These are phyloP conservation scores for Pammene fasciana DNA, from an alignment of 2,888 invertebrate species.

Conservation along the genomic window DNA sequence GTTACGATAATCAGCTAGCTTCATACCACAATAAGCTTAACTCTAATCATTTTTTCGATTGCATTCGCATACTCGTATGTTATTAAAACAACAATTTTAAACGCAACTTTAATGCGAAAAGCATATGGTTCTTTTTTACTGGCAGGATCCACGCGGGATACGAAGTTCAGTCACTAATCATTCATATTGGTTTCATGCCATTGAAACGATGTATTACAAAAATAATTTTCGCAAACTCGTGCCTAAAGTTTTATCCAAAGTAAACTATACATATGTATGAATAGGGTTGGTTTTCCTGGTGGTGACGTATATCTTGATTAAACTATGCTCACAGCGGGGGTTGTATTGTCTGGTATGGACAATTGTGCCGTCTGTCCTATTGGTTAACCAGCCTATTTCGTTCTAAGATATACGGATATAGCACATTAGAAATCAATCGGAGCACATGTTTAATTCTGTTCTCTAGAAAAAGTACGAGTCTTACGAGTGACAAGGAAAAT, in stretches of 20 bases:
- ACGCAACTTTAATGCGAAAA: not conserved
- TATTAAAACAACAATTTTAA: not conserved
- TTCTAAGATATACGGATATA: not conserved
- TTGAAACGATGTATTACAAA: conserved; percentile 3
- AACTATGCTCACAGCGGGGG: conserved; percentile 2
- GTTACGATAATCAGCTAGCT: conserved; percentile 10
- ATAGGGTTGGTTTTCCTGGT: not conserved
- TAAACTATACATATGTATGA: not conserved
- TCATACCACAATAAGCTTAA: conserved; percentile 11
- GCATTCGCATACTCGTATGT: not conserved
- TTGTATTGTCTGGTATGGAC: conserved; percentile 3
- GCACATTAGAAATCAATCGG: not conserved
- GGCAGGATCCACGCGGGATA: not conserved
- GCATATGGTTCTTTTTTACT: not conserved
- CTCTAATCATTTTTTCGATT: conserved; percentile 1
- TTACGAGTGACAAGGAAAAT: too few relatives aligned
- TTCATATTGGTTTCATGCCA: not conserved
- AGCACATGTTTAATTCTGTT: too few relatives aligned
- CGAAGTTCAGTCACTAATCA: not conserved
- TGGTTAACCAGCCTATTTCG: conserved; percentile 1
- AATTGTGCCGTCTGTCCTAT: not conserved
- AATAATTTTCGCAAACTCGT: conserved; percentile 7
- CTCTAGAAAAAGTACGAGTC: too few relatives aligned
- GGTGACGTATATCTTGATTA: conserved; percentile 2
- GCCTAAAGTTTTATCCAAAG: too few relatives aligned